These are phyloP conservation scores for Chiroxiphia lanceolata DNA, from an alignment of 2,797 vertebrate genomes.

Conservation along the genomic window DNA sequence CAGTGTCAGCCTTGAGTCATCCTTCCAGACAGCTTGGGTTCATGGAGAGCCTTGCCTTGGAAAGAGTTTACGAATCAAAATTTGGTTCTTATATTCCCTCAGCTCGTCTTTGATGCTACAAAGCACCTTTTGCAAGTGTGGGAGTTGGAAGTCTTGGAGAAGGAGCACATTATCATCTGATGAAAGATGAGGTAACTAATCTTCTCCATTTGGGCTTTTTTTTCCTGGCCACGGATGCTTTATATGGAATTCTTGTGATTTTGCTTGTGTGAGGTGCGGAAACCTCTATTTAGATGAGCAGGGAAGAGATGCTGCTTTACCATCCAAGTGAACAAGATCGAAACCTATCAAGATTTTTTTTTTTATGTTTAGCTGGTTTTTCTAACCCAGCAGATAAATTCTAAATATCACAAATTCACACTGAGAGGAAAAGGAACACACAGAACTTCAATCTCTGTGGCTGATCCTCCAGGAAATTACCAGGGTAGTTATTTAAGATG, in stretches of 20 bases:
- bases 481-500: neutral
- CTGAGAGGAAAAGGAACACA: neutral
- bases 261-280: neutral
- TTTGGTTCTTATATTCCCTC: neutral
- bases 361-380: neutral
- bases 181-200: constrained; percentile 34
- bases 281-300: neutral
- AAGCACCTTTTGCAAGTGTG: constrained; percentile 2
- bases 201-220: neutral
- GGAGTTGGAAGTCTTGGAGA: constrained; percentile 1
- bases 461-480: neutral
- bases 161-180: neutral
- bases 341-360: neutral
- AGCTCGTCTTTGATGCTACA: neutral
- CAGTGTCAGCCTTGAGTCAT: neutral
- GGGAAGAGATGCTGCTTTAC: neutral
- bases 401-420: neutral
- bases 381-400: neutral
- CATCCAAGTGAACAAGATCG: neutral
- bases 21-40: neutral
- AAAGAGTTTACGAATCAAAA: neutral
- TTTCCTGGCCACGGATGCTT: neutral
- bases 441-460: neutral
- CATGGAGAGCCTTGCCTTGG: neutral
- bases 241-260: neutral